Evolutionary conservation across 2,113 vertebrate genomes (phyloP).

Genomic region (Oncorhynchus tshawytscha): DNA sequence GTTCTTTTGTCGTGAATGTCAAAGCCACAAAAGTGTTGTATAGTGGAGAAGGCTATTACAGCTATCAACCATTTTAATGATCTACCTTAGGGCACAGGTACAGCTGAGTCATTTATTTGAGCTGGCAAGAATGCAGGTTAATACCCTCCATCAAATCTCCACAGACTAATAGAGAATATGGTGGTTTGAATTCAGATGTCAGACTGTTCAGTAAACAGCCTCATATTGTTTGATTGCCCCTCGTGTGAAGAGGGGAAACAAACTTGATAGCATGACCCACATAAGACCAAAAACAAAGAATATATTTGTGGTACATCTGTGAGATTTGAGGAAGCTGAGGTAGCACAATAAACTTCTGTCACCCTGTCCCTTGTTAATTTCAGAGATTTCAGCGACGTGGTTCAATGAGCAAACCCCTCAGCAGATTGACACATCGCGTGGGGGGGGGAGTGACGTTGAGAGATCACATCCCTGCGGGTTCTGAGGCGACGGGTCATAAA

Average conservation of each 20-base stretch:
- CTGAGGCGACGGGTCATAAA: constrained; percentile 77
- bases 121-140: constrained; percentile 59
- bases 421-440: constrained; percentile 61
- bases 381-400: constrained; percentile 37
- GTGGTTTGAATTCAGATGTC: constrained; percentile 11
- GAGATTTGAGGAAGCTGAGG: constrained; percentile 33
- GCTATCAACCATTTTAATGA: constrained; percentile 67
- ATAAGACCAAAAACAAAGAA: constrained; percentile 48
- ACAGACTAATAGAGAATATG: constrained; percentile 39
- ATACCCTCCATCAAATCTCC: constrained; percentile 48
- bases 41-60: constrained; percentile 51
- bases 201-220: constrained; percentile 28
- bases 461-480: constrained; percentile 47
- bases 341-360: constrained; percentile 38
- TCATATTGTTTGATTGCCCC: constrained; percentile 27
- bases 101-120: constrained; percentile 53
- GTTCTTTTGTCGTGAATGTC: constrained; percentile 49
- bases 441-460: constrained; percentile 48
- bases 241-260: not conserved
- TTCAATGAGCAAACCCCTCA: constrained; percentile 58
- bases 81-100: constrained; percentile 58
- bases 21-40: constrained; percentile 40
- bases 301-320: constrained; percentile 34
- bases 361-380: constrained; percentile 53
- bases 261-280: constrained; percentile 29